Conservation (phyloP, 1,140 invertebrate species). For the Heliconius congener region DNA sequence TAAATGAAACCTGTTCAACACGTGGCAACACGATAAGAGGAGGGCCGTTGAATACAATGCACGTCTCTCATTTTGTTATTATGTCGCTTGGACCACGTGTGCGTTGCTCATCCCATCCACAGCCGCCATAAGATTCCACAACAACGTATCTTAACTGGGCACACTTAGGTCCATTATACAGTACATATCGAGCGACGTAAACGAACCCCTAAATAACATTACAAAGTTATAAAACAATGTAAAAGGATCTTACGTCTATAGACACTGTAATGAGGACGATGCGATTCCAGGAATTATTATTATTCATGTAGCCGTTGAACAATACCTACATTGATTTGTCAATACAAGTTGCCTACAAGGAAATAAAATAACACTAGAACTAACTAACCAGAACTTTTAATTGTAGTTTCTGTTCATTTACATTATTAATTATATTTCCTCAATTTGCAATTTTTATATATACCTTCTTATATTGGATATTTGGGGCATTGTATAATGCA, state of each 20-base stretch:
- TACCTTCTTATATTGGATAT: not conserved
- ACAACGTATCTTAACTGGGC: constrained; percentile 46
- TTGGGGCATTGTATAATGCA: not conserved
- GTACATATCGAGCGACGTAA: not conserved
- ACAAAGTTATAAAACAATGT: constrained; percentile 38
- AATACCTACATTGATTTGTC: not conserved
- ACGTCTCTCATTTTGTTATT: constrained; percentile 73
- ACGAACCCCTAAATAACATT: constrained; percentile 28
- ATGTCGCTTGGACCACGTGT: constrained; percentile 72
- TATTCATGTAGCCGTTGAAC: constrained; percentile 1
- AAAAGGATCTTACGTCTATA: constrained; percentile 44
- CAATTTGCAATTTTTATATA: not conserved
- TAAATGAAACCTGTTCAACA: constrained; percentile 69
- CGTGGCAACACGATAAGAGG: constrained; percentile 58
- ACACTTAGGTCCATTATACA: constrained; percentile 42
- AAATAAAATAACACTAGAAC: constrained; percentile 1
- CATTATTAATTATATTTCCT: not conserved
- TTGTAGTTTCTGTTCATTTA: not conserved
- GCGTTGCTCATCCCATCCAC: constrained; percentile 58
- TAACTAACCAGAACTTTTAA: not conserved
- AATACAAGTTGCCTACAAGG: not conserved
- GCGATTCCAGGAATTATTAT: constrained; percentile 51
- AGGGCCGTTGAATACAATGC: constrained; percentile 62
- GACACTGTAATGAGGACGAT: constrained; percentile 46
- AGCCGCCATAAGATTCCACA: constrained; percentile 36